phyloP scores from a whole-genome alignment of 1,140 invertebrate species.

The Lucilia cuprina region DNA sequence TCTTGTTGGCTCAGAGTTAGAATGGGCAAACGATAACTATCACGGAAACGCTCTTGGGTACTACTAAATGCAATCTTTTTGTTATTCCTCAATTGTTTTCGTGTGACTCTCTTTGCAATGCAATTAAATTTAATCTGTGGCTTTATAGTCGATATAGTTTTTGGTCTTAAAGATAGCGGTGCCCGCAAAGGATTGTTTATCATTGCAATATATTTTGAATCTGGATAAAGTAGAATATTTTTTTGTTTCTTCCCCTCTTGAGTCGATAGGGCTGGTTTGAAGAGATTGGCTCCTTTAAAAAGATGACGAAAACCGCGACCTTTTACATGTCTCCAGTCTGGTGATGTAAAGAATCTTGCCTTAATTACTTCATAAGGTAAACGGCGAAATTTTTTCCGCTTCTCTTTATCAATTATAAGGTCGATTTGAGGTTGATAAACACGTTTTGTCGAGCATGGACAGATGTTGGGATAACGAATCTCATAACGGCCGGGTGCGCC shows the following conservation, averaged over 20 bases:
- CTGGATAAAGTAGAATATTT: conserved; percentile 47
- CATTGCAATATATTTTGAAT: conserved; percentile 54
- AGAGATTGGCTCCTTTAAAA: conserved; percentile 42
- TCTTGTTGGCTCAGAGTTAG: conserved; percentile 49
- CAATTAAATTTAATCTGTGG: conserved; percentile 51
- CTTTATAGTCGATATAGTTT: conserved; percentile 37
- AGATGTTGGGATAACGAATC: conserved; percentile 44
- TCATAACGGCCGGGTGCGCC: conserved; percentile 52
- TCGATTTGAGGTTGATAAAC: conserved; percentile 42
- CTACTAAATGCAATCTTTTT: conserved; percentile 57
- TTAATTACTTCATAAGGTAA: conserved; percentile 47
- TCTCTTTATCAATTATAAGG: conserved; percentile 48
- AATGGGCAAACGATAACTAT: conserved; percentile 44
- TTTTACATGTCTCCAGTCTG: conserved; percentile 51
- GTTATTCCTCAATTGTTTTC: conserved; percentile 55
- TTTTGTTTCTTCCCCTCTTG: conserved; percentile 42
- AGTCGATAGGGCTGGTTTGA: conserved; percentile 30
- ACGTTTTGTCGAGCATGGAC: conserved; percentile 44
- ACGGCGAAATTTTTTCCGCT: conserved; percentile 51
- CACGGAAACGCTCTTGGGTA: conserved; percentile 53
- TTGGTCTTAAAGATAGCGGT: conserved; percentile 38
- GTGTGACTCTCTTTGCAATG: conserved; percentile 44
- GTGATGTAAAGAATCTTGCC: conserved; percentile 40
- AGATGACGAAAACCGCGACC: conserved; percentile 47
- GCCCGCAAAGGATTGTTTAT: conserved; percentile 43